phyloP scores from a whole-genome alignment of 2,113 vertebrate species.

The Laterallus jamaicensis region DNA sequence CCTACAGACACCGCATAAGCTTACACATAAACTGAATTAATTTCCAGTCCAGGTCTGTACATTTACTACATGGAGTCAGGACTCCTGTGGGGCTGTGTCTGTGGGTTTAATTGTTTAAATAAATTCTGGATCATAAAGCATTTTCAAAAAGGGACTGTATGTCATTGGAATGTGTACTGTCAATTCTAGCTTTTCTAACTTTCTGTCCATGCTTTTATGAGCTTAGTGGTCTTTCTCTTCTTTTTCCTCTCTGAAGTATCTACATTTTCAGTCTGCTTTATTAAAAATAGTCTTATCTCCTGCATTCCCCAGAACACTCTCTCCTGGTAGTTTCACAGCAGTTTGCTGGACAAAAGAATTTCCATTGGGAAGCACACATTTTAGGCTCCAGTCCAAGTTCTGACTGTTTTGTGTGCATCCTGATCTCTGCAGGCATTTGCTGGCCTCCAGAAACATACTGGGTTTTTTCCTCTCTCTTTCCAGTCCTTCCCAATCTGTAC shows the following conservation, averaged over 20 bases:
- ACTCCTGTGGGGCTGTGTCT: not conserved
- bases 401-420: not conserved
- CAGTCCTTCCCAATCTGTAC: not conserved
- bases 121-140: conserved; percentile 13
- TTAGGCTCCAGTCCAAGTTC: not conserved
- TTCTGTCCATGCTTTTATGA: not conserved
- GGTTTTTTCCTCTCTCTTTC: not conserved
- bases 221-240: not conserved
- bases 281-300: not conserved
- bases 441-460: not conserved
- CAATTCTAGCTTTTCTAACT: not conserved
- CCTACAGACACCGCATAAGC: not conserved
- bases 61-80: not conserved
- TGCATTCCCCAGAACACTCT: not conserved
- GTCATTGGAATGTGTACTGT: not conserved
- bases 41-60: not conserved
- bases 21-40: not conserved
- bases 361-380: not conserved
- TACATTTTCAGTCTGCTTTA: not conserved
- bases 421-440: not conserved
- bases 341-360: not conserved
- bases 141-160: not conserved
- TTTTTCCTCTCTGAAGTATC: not conserved
- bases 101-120: conserved; percentile 30
- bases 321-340: not conserved